Evolutionary conservation across 2,113 vertebrate genomes (phyloP), one percentile per base, ranked within the genome.

Genomic region (Dromiciops gliroides): DNA sequence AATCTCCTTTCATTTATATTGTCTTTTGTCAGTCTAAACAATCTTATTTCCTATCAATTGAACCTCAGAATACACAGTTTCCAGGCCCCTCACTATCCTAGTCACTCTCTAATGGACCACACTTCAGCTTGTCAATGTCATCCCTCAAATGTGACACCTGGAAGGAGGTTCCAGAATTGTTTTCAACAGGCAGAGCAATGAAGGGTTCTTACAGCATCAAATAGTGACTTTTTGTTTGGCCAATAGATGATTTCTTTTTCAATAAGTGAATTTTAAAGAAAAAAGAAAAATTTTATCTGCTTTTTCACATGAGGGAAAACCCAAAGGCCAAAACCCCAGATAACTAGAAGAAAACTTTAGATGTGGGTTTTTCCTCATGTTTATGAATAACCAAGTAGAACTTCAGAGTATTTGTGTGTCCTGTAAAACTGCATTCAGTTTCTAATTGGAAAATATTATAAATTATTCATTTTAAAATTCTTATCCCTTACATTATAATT

Each of bases 341-440:
- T 89, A 28, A 90, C 5, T 89, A 16, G 67, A 48, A 83, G 53
- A 94, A 67, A 51, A 37, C 50, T 90, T 94, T 89, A 5, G 48
- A 49, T 44, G 48, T 51, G 26, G 89, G 0, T 23, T 90, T 90
- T 49, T 89, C 24, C 89, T 48, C 51, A 47, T 93, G 92, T 51
- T 94, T 95, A 92, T 89, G 89, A 95, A 93, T 89, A 12, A 52
- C 28, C 10, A 94, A 92, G 92, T 91, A 67, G 19, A 53, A 89
- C 37, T 49, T 83, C 37, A n/a, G 23, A 91, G 50, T 2, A 88
- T 93, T 88, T 94, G 1, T 94, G 14, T 88, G 31, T 94, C 48
- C 93, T 6, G 23, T 49, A 94, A 89, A 90, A 90, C 89, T 91
- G 4, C 11, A 95, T 50, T 90, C 91, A 90, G 67, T 83, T 23